Base-by-base conservation (phyloP, 2,113 vertebrate species). In the Willisornis vidua region DNA sequence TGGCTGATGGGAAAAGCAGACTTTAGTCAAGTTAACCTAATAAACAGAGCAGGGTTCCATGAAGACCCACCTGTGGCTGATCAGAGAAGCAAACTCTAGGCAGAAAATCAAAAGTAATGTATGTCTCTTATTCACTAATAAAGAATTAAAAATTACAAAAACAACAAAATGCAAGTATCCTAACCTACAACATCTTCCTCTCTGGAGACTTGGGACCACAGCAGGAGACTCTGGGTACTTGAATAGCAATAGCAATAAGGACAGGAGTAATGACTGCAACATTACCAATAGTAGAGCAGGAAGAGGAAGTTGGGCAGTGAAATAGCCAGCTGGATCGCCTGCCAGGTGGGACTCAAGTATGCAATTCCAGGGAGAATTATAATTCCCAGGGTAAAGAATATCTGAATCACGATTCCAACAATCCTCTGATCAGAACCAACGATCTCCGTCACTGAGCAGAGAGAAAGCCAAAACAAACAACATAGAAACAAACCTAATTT, bases 201-300 rank as follows among this genome's bases (percentile, higher is more conserved):
- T 37, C 29, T 41, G 31, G 10, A 87, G 31, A 31, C 24, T 41
- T 78, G 19, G 24, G 59, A 13, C 29, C 15, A 62, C 39, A 63
- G 35, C 2, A 9, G 14, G 20, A 23, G 17, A 41, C 59, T 84
- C 26, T 59, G 58, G 43, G 35, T 81, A 24, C 33, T 81, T 2
- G 2, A 72, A 87, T 7, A 79, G 24, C 29, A 75, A 24, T 14
- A 74, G 22, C 26, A 84, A 35, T 46, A 80, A 57, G 9, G 46
- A 85, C 39, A 92, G 83, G 28, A 45, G 14, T 31, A 74, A 84
- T 29, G 39, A 77, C 26, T 52, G 54, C 66, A 91, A 85, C 51
- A 18, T 98, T 98, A 99, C 99, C 99, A 99, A 96, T 99, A 99
- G 92, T 99, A 99, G 49, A 98, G 91, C 82, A 99, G 97, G 97